phyloP scores from a whole-genome alignment of 2,888 invertebrate species.

The Carterocephalus palaemon region DNA sequence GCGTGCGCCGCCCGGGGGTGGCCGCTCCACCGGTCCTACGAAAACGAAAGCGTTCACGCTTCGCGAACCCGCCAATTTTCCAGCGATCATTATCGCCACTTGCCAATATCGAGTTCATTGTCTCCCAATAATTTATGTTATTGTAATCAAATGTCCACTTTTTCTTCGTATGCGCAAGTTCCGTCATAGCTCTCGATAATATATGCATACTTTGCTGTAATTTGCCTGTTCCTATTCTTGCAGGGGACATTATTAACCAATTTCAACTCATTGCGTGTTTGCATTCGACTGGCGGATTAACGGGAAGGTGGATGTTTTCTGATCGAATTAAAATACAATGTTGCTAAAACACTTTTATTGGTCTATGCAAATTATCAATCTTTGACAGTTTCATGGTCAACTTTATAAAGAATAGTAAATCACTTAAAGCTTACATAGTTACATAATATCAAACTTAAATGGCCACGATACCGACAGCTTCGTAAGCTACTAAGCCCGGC shows the following conservation, averaged over 20 bases:
- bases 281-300: neutral
- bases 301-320: neutral
- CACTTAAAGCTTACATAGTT: conserved; percentile 57
- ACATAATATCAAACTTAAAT: conserved; percentile 68
- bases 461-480: conserved; percentile 66
- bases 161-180: conserved; percentile 43
- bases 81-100: conserved; percentile 61
- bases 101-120: conserved; percentile 53
- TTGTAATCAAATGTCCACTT: conserved; percentile 45
- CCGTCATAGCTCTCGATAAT: conserved; percentile 43
- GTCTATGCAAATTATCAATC: conserved; percentile 65
- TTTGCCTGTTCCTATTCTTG: conserved; percentile 12
- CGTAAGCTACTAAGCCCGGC: conserved; percentile 52
- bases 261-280: neutral
- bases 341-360: conserved; percentile 74
- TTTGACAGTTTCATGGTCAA: conserved; percentile 59
- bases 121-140: conserved; percentile 55
- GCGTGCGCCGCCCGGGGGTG: conserved; percentile 36
- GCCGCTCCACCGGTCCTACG: conserved; percentile 53
- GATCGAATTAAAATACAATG: conserved; percentile 26
- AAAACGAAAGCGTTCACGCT: conserved; percentile 76
- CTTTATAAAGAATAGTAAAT: conserved; percentile 56
- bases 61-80: conserved; percentile 61
- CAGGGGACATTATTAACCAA: neutral
- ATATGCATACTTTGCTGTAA: conserved; percentile 19